Conservation (phyloP, 2,888 invertebrate genomes). For the Sericinus montela region DNA sequence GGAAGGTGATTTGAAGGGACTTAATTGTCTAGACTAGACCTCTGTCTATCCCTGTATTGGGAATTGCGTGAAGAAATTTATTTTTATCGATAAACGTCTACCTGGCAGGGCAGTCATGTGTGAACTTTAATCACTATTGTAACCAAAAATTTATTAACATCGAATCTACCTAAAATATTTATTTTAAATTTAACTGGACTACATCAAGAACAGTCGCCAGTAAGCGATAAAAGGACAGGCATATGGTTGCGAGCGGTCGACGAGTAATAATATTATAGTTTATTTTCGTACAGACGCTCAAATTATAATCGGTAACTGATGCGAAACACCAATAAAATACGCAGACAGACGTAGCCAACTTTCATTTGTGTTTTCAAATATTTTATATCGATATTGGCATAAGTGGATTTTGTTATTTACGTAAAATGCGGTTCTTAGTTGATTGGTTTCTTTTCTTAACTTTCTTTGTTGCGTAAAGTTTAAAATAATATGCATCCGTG, state of each 20-base stretch:
- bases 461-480: constrained; percentile 2
- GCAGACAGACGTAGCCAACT: constrained; percentile 4
- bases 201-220: not conserved
- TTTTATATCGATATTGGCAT: not conserved
- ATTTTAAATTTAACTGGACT: not conserved
- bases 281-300: constrained; percentile 16
- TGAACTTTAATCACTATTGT: no score
- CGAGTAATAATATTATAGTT: constrained; percentile 8
- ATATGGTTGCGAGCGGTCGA: constrained; percentile 1
- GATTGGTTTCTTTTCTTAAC: not conserved
- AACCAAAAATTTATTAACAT: no score
- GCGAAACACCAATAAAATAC: constrained; percentile 19
- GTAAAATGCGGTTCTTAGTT: not conserved
- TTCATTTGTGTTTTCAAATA: constrained; percentile 4
- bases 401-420: constrained; percentile 6
- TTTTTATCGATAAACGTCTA: no score
- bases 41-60: no score
- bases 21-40: no score
- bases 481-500: not conserved
- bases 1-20: no score
- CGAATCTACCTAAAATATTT: no score
- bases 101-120: no score
- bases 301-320: constrained; percentile 20
- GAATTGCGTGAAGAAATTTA: no score
- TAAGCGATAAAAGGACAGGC: constrained; percentile 14